phyloP scores from a whole-genome alignment of 2,888 invertebrate genomes.

The Ypsolopha scabrella region DNA sequence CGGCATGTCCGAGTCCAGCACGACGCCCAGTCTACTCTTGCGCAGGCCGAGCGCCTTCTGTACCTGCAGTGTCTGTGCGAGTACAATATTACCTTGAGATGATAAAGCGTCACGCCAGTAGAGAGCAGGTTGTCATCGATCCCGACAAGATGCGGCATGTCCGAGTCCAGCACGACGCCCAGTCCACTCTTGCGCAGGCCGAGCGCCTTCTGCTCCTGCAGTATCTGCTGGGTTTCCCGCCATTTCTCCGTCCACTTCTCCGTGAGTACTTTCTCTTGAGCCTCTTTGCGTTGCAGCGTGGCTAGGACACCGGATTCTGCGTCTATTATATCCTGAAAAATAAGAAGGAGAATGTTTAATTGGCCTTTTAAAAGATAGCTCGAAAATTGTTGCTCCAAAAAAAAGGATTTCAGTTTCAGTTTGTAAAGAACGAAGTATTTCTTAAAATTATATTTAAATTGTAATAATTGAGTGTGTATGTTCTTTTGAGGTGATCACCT shows the following conservation, averaged over 20 bases:
- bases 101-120: constrained; percentile 92
- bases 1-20: constrained; percentile 90
- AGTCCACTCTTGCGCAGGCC: constrained; percentile 89
- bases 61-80: constrained; percentile 71
- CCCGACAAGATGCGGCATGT: constrained; percentile 92
- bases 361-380: background rate
- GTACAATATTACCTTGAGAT: constrained; percentile 74
- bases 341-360: background rate
- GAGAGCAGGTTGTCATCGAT: constrained; percentile 92
- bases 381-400: background rate
- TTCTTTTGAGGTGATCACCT: too few relatives aligned
- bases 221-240: constrained; percentile 89
- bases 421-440: too few relatives aligned
- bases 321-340: constrained; percentile 54
- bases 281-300: constrained; percentile 90
- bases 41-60: constrained; percentile 88
- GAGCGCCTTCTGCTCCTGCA: constrained; percentile 88
- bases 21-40: constrained; percentile 90
- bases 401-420: too few relatives aligned
- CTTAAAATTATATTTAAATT: too few relatives aligned
- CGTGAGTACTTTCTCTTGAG: constrained; percentile 88
- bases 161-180: constrained; percentile 90
- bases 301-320: constrained; percentile 78
- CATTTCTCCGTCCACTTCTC: constrained; percentile 96
- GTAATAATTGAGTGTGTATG: too few relatives aligned